phyloP scores from a whole-genome alignment of 2,888 invertebrate species.

The Agrypnus murinus region DNA sequence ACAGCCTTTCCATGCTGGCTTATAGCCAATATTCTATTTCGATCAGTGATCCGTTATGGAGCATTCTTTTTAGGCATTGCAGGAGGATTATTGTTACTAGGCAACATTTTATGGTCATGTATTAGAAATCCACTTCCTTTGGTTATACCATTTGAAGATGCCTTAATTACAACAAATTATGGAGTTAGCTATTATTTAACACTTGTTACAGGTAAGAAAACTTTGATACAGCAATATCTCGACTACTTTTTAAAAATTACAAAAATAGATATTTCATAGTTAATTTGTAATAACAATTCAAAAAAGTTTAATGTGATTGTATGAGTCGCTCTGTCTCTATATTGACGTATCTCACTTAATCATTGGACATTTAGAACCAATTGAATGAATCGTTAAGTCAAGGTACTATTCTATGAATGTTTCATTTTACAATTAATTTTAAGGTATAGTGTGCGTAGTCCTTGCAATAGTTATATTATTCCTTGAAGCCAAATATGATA shows the following conservation, averaged over 20 bases:
- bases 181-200: slow-evolving; percentile 74
- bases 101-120: slow-evolving; percentile 73
- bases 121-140: slow-evolving; percentile 73
- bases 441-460: slow-evolving; percentile 72
- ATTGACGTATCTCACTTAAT: too few species aligned
- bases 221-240: neutral
- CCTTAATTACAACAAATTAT: slow-evolving; percentile 68
- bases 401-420: too few species aligned
- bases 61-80: slow-evolving; percentile 72
- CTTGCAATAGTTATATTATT: slow-evolving; percentile 69
- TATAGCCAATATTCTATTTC: slow-evolving; percentile 73
- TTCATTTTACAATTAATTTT: too few species aligned
- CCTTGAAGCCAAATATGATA: slow-evolving; percentile 70
- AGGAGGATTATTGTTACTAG: slow-evolving; percentile 72
- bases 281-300: too few species aligned
- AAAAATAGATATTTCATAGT: too few species aligned
- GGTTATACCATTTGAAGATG: slow-evolving; percentile 73
- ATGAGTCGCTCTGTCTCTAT: too few species aligned
- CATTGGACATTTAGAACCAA: too few species aligned
- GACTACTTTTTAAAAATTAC: too few species aligned
- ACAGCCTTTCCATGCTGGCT: slow-evolving; percentile 75
- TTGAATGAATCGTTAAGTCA: too few species aligned
- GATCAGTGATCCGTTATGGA: slow-evolving; percentile 73
- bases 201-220: slow-evolving; percentile 71
- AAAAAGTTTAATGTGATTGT: neutral